These are phyloP conservation scores for Leptosomus discolor DNA, from an alignment of 2,113 vertebrate species.

Conservation along the genomic window DNA sequence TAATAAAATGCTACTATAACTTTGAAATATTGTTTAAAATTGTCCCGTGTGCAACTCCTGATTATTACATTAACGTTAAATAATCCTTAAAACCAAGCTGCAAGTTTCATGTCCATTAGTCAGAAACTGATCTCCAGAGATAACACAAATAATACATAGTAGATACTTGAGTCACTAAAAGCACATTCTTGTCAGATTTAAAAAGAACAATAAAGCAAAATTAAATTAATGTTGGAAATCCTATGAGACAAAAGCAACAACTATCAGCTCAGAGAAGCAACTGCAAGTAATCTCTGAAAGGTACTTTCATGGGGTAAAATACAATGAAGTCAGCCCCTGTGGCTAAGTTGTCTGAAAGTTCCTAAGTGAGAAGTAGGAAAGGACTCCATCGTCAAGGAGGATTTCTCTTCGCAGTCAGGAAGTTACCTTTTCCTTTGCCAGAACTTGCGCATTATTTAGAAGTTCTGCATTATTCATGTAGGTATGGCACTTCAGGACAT, in stretches of 20 bases:
- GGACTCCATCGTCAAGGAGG: neutral
- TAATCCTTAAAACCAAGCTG: neutral
- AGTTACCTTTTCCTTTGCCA: neutral
- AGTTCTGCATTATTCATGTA: neutral
- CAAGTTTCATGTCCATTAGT: neutral
- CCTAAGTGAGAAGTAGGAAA: neutral
- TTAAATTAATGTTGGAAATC: neutral
- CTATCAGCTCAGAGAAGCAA: neutral
- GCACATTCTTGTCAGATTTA: neutral
- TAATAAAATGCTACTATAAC: neutral
- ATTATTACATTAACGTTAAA: neutral
- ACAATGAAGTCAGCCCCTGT: neutral
- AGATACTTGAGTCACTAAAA: neutral
- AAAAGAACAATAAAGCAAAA: neutral
- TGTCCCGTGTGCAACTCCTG: neutral
- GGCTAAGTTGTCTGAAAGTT: neutral
- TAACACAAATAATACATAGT: neutral
- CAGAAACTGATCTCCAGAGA: neutral
- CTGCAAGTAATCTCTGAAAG: neutral
- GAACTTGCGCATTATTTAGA: too few relatives aligned
- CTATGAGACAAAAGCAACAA: neutral
- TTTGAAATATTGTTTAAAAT: neutral
- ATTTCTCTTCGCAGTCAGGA: neutral
- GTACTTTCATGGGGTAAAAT: neutral
- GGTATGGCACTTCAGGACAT: too few relatives aligned